Conservation (phyloP, 2,888 invertebrate genomes). For the Acleris cristana region DNA sequence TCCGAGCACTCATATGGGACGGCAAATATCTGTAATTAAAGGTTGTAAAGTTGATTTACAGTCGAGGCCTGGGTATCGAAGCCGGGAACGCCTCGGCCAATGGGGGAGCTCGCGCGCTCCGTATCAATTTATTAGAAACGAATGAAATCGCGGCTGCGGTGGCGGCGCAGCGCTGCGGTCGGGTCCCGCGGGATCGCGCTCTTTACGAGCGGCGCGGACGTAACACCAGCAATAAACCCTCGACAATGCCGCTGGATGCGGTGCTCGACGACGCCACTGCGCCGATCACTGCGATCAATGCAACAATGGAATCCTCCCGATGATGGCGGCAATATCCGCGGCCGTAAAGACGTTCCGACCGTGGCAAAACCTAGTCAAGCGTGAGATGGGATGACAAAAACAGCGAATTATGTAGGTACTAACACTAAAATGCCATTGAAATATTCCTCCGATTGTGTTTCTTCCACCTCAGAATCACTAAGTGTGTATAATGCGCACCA, state of each 20-base stretch:
- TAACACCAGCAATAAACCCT: conserved; percentile 82
- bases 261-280: conserved; percentile 76
- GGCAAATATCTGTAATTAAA: conserved; percentile 84
- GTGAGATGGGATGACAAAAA: conserved; percentile 39
- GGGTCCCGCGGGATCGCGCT: conserved; percentile 75
- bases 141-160: conserved; percentile 80
- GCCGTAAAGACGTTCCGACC: conserved; percentile 64
- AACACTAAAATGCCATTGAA: conserved; percentile 47
- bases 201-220: conserved; percentile 78
- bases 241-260: conserved; percentile 82
- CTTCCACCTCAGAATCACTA: conserved; percentile 16
- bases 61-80: conserved; percentile 74
- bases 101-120: conserved; percentile 65
- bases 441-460: conserved; percentile 27
- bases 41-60: conserved; percentile 84
- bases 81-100: conserved; percentile 77
- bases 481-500: conserved; percentile 34
- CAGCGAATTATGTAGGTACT: conserved; percentile 19
- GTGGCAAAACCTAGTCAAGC: conserved; percentile 57
- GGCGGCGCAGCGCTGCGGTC: conserved; percentile 76
- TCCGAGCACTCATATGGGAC: conserved; percentile 79
- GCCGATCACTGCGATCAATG: conserved; percentile 79
- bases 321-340: conserved; percentile 78
- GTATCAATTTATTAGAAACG: conserved; percentile 83
- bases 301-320: conserved; percentile 77